These are phyloP conservation scores for Meganola albula DNA, from an alignment of 2,888 invertebrate species.

Conservation along the genomic window DNA sequence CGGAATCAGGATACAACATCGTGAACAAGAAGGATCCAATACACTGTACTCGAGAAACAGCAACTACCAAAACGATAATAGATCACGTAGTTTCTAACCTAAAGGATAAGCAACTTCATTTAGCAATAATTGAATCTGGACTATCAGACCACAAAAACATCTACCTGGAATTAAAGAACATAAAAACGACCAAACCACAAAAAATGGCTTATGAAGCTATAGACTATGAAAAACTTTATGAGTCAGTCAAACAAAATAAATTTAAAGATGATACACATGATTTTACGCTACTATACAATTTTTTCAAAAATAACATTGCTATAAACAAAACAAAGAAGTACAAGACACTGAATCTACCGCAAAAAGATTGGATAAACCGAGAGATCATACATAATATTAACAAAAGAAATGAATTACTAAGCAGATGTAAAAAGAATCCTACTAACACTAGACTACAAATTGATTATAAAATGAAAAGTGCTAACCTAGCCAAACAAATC, in stretches of 20 bases:
- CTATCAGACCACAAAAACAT: conserved; percentile 1
- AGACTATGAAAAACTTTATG: background rate
- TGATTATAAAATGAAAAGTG: background rate
- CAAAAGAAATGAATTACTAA: background rate
- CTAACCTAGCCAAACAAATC: background rate
- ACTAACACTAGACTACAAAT: background rate
- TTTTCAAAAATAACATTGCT: background rate
- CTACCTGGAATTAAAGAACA: background rate
- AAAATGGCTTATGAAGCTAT: background rate
- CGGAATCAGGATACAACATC: background rate
- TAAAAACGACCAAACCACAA: background rate
- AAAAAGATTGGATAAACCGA: conserved; percentile 1
- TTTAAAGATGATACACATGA: background rate
- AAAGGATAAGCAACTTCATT: background rate
- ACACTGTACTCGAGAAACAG: background rate
- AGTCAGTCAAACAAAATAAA: background rate
- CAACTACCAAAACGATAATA: background rate
- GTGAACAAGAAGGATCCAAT: background rate
- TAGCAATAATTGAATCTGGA: background rate
- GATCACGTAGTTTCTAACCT: conserved; percentile 1
- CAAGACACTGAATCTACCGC: background rate
- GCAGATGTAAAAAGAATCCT: background rate
- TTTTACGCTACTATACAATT: background rate
- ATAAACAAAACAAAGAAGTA: background rate
- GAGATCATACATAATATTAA: background rate